These are phyloP conservation scores for Solea solea DNA, from an alignment of 2,113 vertebrate genomes.

Conservation along the genomic window DNA sequence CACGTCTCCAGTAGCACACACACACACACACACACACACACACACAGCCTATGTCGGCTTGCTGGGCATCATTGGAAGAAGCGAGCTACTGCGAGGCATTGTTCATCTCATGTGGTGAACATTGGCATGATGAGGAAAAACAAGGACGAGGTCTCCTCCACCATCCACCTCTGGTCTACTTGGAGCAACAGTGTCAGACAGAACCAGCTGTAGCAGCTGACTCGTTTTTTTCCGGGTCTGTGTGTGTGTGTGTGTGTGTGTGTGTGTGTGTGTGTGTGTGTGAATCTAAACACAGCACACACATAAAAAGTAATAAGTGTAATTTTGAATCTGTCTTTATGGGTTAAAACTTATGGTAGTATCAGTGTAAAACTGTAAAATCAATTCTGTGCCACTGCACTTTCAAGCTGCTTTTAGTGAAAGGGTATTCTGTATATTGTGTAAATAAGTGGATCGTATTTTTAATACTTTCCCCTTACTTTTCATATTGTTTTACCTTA, in stretches of 20 bases:
- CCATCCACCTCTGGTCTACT: constrained; percentile 22
- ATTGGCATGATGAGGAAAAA: constrained; percentile 28
- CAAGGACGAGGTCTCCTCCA: constrained; percentile 6
- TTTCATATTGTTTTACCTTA: too few species aligned
- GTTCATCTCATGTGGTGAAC: constrained; percentile 44
- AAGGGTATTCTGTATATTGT: too few species aligned
- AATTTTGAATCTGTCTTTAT: not conserved
- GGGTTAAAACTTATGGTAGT: too few species aligned
- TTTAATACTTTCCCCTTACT: too few species aligned
- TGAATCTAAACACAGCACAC: not conserved
- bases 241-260: not conserved
- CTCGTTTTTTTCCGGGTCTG: not conserved
- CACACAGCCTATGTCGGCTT: constrained; percentile 22
- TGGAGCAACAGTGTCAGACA: constrained; percentile 6
- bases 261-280: constrained; percentile 15
- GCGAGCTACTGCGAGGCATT: constrained; percentile 26
- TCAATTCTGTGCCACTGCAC: too few species aligned
- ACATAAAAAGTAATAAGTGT: not conserved
- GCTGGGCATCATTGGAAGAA: not conserved
- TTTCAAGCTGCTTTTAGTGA: too few species aligned
- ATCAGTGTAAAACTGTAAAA: too few species aligned
- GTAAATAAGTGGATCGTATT: too few species aligned
- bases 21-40: not conserved
- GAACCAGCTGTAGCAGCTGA: constrained; percentile 41
- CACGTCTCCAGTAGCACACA: constrained; percentile 37